Base-by-base conservation (phyloP, 2,888 invertebrate genomes). In the Macrosoma leucophasiata region DNA sequence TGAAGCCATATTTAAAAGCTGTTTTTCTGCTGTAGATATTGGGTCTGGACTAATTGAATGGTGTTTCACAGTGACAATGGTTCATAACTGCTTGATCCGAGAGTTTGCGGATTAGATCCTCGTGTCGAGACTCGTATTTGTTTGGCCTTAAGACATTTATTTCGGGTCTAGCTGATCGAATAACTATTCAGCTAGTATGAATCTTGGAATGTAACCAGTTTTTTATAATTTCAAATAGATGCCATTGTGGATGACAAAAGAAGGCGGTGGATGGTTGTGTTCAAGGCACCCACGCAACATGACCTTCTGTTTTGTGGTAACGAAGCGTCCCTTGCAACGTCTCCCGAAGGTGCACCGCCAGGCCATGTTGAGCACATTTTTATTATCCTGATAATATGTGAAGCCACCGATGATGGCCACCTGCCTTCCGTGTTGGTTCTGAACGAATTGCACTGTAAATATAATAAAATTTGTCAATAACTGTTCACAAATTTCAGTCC, bases 301-400 rank as follows among this genome's bases (percentile, higher is more conserved):
- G 33, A 62, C 62, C 8, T 67, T 68, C 1, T 68, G 63, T 12
- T 66, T 67, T 7, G 71, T 70, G 13, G 72, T 71, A 4, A 67
- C 74, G 6, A 85, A 77, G 2, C 77, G 67, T 1, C 82, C 81
- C 39, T 72, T 81, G 46, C 84, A 84, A 4, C 13, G 34, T 2
- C 33, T 15, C 0, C 41, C 46, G 3, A 35, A 39, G 1, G 52
- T 54, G 19, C 60, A 59, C 4, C 43, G 22, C 58, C 54, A 59
- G 1, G 29, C 33, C 3, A 42, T 15, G 0, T 42, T 44, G 12
- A 6, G 36, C 2, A 12, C 26, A 2, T 22, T 31, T 9, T 15
- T 34, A 3, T 12, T 29, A 6, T 41, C 36, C 3, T 32, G 22
- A 29, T 48, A 55, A 34, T 50, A 58, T 0, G 50, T 43, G 27